Base-by-base conservation (phyloP, 2,797 vertebrate species). In the Danio albolineatus region DNA sequence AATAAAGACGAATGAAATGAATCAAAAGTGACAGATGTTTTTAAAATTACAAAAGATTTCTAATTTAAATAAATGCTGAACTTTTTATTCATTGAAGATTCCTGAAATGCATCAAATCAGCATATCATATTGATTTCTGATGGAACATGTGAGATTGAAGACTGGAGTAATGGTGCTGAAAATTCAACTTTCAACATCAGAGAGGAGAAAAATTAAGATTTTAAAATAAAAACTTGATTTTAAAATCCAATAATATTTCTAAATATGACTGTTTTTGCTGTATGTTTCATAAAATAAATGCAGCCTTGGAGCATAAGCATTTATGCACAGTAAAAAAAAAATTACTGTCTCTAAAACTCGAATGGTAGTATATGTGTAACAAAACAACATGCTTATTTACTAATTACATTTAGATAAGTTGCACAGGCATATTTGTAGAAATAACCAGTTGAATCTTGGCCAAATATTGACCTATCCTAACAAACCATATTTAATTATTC, bases 171-270 rank as follows among this genome's bases (percentile, higher is more conserved):
- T 64, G 10, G 19, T 19, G 10, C 10, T 44, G 10, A 64, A 19
- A 19, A 44, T 13, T 44, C 10, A 64, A 10, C 61, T 43, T 43
- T 43, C n/a, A n/a, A 39, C 5, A 17, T 19, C 10, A 44, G 10
- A 43, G 3, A 28, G 28, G 28, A 28, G 5, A 19, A 43, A 17
- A 12, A 19, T 17, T 62, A 10, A 6, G 0, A 62, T 2, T 62
- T 41, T 6, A 12, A 64, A 43, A 43, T 43, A 19, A n/a, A n/a
- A n/a, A n/a, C n/a, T n/a, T n/a, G n/a, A n/a, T n/a, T n/a, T n/a
- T n/a, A n/a, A n/a, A n/a, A 62, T 62, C 5, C n/a, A n/a, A n/a
- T 19, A 64, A 64, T 38, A 62, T 62, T 62, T 17, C n/a, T 17
- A 2, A 44, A 21, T 65, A 65, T 46, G 43, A 7, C 4, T 19